Evolutionary conservation across 2,888 invertebrate species (phyloP), one percentile per base, ranked within the genome.

Genomic region (Physocephala rufipes): DNA sequence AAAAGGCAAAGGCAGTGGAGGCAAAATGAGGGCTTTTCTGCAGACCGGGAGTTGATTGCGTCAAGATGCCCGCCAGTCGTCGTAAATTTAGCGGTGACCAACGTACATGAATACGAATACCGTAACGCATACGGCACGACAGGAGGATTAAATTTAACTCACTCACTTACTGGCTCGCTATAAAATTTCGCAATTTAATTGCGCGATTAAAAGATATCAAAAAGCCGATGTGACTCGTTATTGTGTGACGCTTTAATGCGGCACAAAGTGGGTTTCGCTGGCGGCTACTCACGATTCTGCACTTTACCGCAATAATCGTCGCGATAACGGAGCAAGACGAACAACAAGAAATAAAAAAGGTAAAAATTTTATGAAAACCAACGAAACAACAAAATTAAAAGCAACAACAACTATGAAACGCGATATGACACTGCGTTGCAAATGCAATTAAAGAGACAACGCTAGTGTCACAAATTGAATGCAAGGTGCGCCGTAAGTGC

Each of bases 121-220:
- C n/a, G n/a, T n/a, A n/a, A n/a, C n/a, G 36, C 36, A 36, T 36
- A 36, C 36, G n/a, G n/a, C n/a, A n/a, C n/a, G n/a, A n/a, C n/a
- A n/a, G n/a, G n/a, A 36, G 74, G 76, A 80, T 79, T 79, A 79
- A 77, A 77, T 73, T 73, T 71, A 51, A 71, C 36, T 36, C 36
- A 36, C 36, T 7, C 36, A 36, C 36, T 36, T 9, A 36, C 36
- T 36, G 26, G 12, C 26, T 76, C 71, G 78, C 75, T 77, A 78
- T 78, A 79, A 82, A 81, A 80, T 77, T 76, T 4, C 30, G 74
- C 77, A 74, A 81, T 71, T 79, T 80, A 80, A 81, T 81, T 80
- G 80, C 80, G 36, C 81, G 80, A 82, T 82, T 81, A 78, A 82
- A 80, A 79, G 77, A 72, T 58, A 58, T 28, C 28, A 58, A 9